Base-by-base conservation (phyloP, 2,797 vertebrate species). In the Thripadectes ignobilis region DNA sequence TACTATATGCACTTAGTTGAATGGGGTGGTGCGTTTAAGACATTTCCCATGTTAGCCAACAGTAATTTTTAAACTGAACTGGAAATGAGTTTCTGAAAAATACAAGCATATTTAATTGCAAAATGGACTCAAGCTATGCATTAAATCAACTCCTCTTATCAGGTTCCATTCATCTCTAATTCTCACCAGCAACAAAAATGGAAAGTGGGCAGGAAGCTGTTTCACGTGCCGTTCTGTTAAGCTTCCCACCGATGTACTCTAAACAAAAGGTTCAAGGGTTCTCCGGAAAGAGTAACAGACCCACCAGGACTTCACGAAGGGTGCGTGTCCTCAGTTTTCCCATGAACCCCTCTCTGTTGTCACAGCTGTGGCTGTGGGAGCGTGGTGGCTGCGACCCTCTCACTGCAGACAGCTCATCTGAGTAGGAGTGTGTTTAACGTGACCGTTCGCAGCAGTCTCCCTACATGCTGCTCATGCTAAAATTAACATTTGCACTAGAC, bases 201-300 rank as follows among this genome's bases (percentile, higher is more conserved):
- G 36, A 71, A 67, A 75, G 80, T 0, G 11, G 34, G 39, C 48
- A 16, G 54, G 83, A 79, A 88, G 58, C 51, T 30, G 36, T 58
- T 88, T 55, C 21, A 34, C 88, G 58, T 2, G 51, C 57, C 43
- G 55, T 72, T 58, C 57, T 36, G 38, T 75, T 55, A 55, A 86
- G 73, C 83, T 93, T 93, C 84, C 93, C 76, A 72, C 69, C 76
- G 80, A 48, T 24, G 48, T 34, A 77, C 78, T 86, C 77, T 67
- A 92, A 96, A 96, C 75, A 94, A 88, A 93, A 84, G 61, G 83
- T 83, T 92, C 77, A 89, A 73, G 76, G 82, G 91, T 95, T 89
- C 80, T 66, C 24, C 11, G 5, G 65, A 58, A 93, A 54, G 73
- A 94, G 80, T 63, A 89, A 91, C 87, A 81, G 95, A 89, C 46